phyloP scores from a whole-genome alignment of 2,113 vertebrate genomes.

The Danio rerio region DNA sequence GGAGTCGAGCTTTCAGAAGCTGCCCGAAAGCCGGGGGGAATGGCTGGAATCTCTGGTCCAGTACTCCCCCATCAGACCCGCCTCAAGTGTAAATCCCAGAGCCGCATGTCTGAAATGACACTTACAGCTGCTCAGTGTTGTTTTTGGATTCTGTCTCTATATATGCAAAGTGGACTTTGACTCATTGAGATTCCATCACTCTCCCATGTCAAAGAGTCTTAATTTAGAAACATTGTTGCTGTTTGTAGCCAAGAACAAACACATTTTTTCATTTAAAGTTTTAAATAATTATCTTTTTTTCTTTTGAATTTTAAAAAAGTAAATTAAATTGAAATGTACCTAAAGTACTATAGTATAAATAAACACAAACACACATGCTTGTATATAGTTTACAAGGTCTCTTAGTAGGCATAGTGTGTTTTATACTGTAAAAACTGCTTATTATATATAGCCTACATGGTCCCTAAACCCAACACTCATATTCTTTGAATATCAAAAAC shows the following conservation, averaged over 20 bases:
- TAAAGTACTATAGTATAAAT: too few relatives aligned
- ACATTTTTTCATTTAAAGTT: too few relatives aligned
- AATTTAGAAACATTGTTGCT: slow-evolving; percentile 21
- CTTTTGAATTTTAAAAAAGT: too few relatives aligned
- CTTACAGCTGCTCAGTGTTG: slow-evolving; percentile 48
- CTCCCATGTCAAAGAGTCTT: not conserved
- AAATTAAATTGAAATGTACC: too few relatives aligned
- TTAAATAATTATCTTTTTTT: too few relatives aligned
- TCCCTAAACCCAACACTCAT: too few relatives aligned
- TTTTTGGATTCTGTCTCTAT: slow-evolving; percentile 27
- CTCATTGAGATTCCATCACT: slow-evolving; percentile 28
- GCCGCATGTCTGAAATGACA: slow-evolving; percentile 49
- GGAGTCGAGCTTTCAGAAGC: slow-evolving; percentile 31
- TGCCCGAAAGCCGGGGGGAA: slow-evolving; percentile 48
- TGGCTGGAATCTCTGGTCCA: slow-evolving; percentile 52
- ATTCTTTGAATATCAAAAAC: too few relatives aligned
- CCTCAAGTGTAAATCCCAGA: slow-evolving; percentile 54
- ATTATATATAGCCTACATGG: too few relatives aligned
- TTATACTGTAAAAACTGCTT: too few relatives aligned
- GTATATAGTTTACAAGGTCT: too few relatives aligned
- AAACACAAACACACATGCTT: too few relatives aligned
- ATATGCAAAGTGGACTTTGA: not conserved
- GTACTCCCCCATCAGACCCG: slow-evolving; percentile 35
- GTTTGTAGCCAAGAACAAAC: not conserved
- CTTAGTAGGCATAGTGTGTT: too few relatives aligned